Conservation (phyloP, 2,888 invertebrate genomes). For the Philaethria dido region DNA sequence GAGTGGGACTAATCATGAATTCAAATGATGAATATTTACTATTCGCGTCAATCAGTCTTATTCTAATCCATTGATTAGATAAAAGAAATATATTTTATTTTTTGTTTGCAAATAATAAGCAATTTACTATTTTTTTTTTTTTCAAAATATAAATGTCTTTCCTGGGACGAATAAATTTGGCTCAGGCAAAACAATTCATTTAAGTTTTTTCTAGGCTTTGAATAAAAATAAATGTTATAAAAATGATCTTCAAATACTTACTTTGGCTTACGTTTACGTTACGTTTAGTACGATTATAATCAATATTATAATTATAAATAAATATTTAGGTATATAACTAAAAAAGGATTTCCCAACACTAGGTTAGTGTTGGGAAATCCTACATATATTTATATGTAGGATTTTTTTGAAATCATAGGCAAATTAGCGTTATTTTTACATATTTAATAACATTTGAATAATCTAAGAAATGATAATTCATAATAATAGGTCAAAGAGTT, state of each 20-base stretch:
- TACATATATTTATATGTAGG: too few relatives aligned
- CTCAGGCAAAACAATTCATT: not conserved
- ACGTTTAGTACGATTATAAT: too few relatives aligned
- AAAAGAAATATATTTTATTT: not conserved
- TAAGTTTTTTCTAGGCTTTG: not conserved
- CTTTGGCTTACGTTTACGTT: too few relatives aligned
- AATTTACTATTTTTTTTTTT: not conserved
- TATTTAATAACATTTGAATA: not conserved
- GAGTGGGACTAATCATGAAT: constrained; percentile 69
- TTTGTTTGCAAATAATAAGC: not conserved
- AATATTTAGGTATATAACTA: too few relatives aligned
- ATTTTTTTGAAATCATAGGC: not conserved
- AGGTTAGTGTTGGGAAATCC: too few relatives aligned
- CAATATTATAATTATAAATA: too few relatives aligned
- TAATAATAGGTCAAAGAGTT: not conserved
- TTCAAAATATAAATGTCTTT: too few relatives aligned
- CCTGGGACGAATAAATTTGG: too few relatives aligned
- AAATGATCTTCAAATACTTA: too few relatives aligned
- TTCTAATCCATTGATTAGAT: constrained; percentile 12
- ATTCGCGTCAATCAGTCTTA: constrained; percentile 31
- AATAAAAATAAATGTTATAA: too few relatives aligned
- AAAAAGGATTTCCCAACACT: too few relatives aligned
- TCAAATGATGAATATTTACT: constrained; percentile 60
- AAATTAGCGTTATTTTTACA: not conserved
- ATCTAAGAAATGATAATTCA: not conserved